phyloP scores from a whole-genome alignment of 1,140 invertebrate species.

The Eueides isabella region DNA sequence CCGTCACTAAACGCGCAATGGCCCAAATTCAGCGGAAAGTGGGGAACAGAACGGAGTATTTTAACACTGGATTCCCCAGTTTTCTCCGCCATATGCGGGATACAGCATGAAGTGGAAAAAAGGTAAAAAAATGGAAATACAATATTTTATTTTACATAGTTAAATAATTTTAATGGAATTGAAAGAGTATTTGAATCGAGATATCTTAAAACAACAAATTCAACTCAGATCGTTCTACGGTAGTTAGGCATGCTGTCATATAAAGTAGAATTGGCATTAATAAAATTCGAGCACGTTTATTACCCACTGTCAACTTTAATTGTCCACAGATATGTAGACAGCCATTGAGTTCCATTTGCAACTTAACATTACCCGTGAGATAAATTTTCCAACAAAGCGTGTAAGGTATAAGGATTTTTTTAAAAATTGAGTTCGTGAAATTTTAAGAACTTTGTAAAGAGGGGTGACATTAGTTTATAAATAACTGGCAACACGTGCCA shows the following conservation, averaged over 20 bases:
- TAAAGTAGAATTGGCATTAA: not conserved
- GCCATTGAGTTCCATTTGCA: conserved; percentile 1
- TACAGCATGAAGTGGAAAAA: no score
- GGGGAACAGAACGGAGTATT: no score
- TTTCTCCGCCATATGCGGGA: no score
- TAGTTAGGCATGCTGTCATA: not conserved
- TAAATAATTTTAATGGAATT: no score
- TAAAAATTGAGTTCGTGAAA: conserved; percentile 15
- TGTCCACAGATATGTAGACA: conserved; percentile 19
- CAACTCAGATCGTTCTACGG: not conserved
- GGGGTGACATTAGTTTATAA: conserved; percentile 40
- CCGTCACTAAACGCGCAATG: no score
- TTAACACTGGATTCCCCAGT: no score
- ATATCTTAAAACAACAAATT: no score
- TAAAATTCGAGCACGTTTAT: not conserved
- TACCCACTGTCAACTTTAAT: not conserved
- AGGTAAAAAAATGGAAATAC: no score
- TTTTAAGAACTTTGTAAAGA: conserved; percentile 21
- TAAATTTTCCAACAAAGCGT: not conserved
- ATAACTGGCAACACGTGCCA: conserved; percentile 41
- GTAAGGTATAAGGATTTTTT: not conserved
- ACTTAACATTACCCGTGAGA: conserved; percentile 5
- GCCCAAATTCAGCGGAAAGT: no score
- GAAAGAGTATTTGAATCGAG: no score
- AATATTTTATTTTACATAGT: no score